phyloP scores from a whole-genome alignment of 2,888 invertebrate genomes.

The Ectemnius lituratus region DNA sequence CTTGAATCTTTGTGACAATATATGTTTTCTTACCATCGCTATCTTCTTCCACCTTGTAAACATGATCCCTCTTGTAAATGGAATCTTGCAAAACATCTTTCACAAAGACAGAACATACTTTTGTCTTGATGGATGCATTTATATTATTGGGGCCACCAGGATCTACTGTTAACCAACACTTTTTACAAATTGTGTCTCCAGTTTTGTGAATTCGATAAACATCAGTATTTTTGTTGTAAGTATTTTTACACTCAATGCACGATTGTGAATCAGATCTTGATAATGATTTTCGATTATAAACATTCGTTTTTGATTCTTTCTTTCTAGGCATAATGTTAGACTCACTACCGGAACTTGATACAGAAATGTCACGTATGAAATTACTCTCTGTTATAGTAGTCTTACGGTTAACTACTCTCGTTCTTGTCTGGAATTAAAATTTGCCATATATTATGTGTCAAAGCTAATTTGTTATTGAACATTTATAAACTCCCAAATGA shows the following conservation, averaged over 20 bases:
- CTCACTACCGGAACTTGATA: slow-evolving; percentile 61
- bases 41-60: slow-evolving; percentile 60
- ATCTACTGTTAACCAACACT: slow-evolving; percentile 68
- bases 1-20: slow-evolving; percentile 58
- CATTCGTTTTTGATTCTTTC: background rate
- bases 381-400: slow-evolving; percentile 58
- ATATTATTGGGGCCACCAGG: slow-evolving; percentile 29
- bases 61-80: slow-evolving; percentile 33
- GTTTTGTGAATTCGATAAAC: slow-evolving; percentile 68
- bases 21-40: slow-evolving; percentile 56
- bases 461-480: too few species aligned
- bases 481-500: too few species aligned
- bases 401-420: slow-evolving; percentile 67
- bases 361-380: slow-evolving; percentile 44
- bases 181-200: slow-evolving; percentile 68
- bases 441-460: too few species aligned
- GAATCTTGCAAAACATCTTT: slow-evolving; percentile 65
- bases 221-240: slow-evolving; percentile 55
- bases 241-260: slow-evolving; percentile 64
- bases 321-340: slow-evolving; percentile 40
- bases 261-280: slow-evolving; percentile 13
- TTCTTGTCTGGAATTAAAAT: slow-evolving; percentile 62
- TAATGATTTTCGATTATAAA: background rate
- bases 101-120: slow-evolving; percentile 69
- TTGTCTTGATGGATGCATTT: slow-evolving; percentile 54